These are phyloP conservation scores for Zaprionus kolodkinae DNA, from an alignment of 1,140 invertebrate genomes.

Conservation along the genomic window DNA sequence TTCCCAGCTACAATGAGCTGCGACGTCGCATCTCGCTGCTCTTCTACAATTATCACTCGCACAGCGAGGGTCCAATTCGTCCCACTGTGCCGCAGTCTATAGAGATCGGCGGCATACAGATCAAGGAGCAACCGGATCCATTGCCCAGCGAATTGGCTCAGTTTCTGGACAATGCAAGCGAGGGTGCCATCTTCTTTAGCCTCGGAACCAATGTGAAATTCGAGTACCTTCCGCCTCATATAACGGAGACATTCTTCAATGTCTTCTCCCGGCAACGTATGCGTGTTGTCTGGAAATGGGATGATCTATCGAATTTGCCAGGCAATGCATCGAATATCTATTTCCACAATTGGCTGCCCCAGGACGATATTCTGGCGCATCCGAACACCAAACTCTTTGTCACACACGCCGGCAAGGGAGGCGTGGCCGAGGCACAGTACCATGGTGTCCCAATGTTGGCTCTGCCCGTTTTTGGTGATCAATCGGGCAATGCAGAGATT, in stretches of 20 bases:
- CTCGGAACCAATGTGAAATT: constrained; percentile 85
- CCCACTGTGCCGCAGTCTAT: constrained; percentile 74
- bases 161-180: constrained; percentile 83
- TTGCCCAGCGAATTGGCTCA: constrained; percentile 70
- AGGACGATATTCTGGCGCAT: constrained; percentile 85
- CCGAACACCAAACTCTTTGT: constrained; percentile 85
- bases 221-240: constrained; percentile 73
- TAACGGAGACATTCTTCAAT: constrained; percentile 77
- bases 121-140: constrained; percentile 58
- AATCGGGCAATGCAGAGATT: constrained; percentile 40
- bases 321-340: constrained; percentile 85
- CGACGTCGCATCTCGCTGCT: constrained; percentile 36
- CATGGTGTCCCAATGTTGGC: constrained; percentile 85
- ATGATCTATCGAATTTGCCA: constrained; percentile 58
- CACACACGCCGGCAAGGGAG: constrained; percentile 85
- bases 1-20: constrained; percentile 44
- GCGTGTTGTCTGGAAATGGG: constrained; percentile 85
- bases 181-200: constrained; percentile 87
- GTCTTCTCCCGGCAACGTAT: constrained; percentile 84
- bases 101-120: constrained; percentile 81
- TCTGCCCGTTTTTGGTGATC: constrained; percentile 83
- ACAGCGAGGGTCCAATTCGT: constrained; percentile 49
- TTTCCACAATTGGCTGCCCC: constrained; percentile 86
- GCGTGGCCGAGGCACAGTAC: constrained; percentile 85
- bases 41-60: constrained; percentile 56